Evolutionary conservation across 2,888 invertebrate species (phyloP).

Genomic region (Stenodera caucasica): DNA sequence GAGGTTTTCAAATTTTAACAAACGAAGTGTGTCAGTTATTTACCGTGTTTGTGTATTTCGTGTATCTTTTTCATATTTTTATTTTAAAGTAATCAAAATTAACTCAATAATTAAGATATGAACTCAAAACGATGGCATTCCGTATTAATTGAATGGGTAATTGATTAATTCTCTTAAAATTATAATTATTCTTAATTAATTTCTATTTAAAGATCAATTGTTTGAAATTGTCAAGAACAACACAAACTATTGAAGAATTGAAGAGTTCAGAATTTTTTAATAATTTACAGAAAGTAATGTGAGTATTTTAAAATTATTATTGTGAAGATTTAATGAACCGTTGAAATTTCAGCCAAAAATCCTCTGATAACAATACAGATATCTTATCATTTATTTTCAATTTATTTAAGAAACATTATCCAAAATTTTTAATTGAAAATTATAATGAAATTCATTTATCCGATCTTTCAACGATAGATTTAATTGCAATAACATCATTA

Average conservation of each 20-base stretch:
- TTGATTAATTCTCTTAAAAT: slow-evolving; percentile 10
- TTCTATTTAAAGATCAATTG: slow-evolving; percentile 48
- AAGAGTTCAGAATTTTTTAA: slow-evolving; percentile 46
- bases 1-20: no score
- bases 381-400: slow-evolving; percentile 39
- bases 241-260: slow-evolving; percentile 41
- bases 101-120: slow-evolving; percentile 11
- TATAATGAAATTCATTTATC: slow-evolving; percentile 37
- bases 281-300: slow-evolving; percentile 47
- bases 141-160: slow-evolving; percentile 48
- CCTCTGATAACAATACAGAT: slow-evolving; percentile 35
- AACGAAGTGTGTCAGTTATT: no score
- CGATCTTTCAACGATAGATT: slow-evolving; percentile 37
- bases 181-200: slow-evolving; percentile 12
- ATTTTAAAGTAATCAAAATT: no score
- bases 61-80: no score
- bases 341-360: slow-evolving; percentile 35
- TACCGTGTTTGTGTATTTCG: no score
- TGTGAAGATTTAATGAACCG: slow-evolving; percentile 2
- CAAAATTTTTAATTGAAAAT: slow-evolving; percentile 38
- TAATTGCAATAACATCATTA: slow-evolving; percentile 45
- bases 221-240: slow-evolving; percentile 44
- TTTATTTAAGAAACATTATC: slow-evolving; percentile 41
- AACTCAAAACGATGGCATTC: slow-evolving; percentile 37
- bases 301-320: slow-evolving; percentile 33